These are phyloP conservation scores for Chitala chitala DNA, from an alignment of 2,113 vertebrate genomes.

Conservation along the genomic window DNA sequence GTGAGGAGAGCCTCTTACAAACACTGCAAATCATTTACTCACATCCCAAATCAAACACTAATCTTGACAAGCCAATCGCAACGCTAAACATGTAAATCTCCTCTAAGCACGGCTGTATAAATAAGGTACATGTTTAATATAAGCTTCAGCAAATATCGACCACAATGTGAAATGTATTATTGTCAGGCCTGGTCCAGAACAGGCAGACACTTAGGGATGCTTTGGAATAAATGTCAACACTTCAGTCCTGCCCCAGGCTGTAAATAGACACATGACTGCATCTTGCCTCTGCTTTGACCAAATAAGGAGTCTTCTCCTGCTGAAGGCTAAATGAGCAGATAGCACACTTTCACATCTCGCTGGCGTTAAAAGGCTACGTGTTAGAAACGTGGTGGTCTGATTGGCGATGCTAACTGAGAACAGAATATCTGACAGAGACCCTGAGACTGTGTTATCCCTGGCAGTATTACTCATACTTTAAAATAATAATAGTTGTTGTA, in stretches of 20 bases:
- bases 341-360: neutral
- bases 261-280: neutral
- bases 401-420: neutral
- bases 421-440: neutral
- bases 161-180: neutral
- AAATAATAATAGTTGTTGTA: neutral
- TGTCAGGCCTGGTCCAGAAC: neutral
- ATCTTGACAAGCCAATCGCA: constrained; percentile 3
- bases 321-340: constrained; percentile 6
- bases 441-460: neutral
- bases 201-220: neutral
- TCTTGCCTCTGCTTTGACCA: neutral
- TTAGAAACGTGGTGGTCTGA: neutral
- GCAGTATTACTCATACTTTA: neutral
- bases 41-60: neutral
- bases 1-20: neutral
- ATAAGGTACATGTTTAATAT: neutral
- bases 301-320: constrained; percentile 9
- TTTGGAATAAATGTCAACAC: constrained; percentile 11
- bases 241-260: neutral
- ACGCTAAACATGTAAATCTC: constrained; percentile 11
- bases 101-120: neutral
- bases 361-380: neutral
- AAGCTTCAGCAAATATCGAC: neutral
- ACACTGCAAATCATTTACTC: neutral